Evolutionary conservation across 2,797 vertebrate genomes (phyloP), one percentile per base, ranked within the genome.

Genomic region (Darevskia nairensis): DNA sequence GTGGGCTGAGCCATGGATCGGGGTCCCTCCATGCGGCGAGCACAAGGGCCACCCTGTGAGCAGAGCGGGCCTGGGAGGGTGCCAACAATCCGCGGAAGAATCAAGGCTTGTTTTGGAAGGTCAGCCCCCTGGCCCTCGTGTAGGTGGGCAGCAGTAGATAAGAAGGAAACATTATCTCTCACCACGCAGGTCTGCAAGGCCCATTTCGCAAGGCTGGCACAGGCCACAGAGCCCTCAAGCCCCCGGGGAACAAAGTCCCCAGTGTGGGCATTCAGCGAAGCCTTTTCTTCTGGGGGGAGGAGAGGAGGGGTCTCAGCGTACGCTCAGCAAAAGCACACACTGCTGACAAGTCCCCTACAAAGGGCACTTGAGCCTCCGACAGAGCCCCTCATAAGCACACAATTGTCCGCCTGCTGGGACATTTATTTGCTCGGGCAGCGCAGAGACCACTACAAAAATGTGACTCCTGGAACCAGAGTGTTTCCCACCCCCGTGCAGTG

Each of bases 311-410:
- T 64, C 95, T 96, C 96, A 94, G 97, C 94, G 93, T 96, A 97
- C 98, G 98, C 98, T 98, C 98, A 98, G 96, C 96, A 90, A 87
- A 93, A 92, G 91, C 98, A 98, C 98, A 97, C 98, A 98, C 97
- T 97, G 97, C 94, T 96, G 97, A 97, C 97, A 98, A 97, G 97
- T 96, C 96, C 96, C 93, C 97, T 96, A 98, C 98, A 97, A 98
- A 98, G 98, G 96, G 94, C 97, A 91, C 97, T 98, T 98, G 97
- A 98, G 97, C 95, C 96, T 96, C 98, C 97, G 96, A 98, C 98
- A 98, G 97, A 96, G 97, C 97, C 97, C 97, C 96, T 97, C 98
- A 98, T 98, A 98, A 99, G 98, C 98, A 98, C 97, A 97, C 98
- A 98, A 99, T 98, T 99, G 98, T 99, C 98, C 95, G 41, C 91